Evolutionary conservation across 1,140 invertebrate species (phyloP).

Genomic region (Rhagoletis pomonella): DNA sequence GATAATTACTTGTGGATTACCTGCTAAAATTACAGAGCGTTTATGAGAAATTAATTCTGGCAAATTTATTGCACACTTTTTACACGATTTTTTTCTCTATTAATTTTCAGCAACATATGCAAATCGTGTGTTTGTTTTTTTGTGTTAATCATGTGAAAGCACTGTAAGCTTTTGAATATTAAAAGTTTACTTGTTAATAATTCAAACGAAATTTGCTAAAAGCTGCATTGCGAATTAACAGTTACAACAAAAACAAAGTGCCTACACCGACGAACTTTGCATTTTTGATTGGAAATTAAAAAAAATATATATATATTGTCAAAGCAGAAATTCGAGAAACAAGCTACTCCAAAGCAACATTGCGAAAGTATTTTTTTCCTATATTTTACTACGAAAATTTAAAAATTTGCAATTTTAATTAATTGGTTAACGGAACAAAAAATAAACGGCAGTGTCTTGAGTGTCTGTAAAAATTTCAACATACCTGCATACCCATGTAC

Average conservation of each 20-base stretch:
- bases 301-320: neutral
- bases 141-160: neutral
- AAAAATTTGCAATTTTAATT: slow-evolving; percentile 48
- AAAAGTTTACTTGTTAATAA: neutral
- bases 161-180: neutral
- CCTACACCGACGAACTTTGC: slow-evolving; percentile 1
- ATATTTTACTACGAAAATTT: slow-evolving; percentile 1
- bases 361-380: neutral
- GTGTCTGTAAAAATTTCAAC: neutral
- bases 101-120: neutral
- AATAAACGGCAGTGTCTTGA: neutral
- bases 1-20: neutral
- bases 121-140: neutral
- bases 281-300: slow-evolving; percentile 35
- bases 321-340: neutral
- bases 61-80: neutral
- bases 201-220: neutral
- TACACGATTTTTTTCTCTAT: neutral
- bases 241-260: neutral
- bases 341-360: neutral
- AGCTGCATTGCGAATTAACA: neutral
- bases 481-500: neutral
- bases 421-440: neutral
- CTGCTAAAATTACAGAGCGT: neutral
- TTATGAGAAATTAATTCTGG: neutral